phyloP scores from a whole-genome alignment of 2,888 invertebrate species.

The Megastigmus dorsalis region DNA sequence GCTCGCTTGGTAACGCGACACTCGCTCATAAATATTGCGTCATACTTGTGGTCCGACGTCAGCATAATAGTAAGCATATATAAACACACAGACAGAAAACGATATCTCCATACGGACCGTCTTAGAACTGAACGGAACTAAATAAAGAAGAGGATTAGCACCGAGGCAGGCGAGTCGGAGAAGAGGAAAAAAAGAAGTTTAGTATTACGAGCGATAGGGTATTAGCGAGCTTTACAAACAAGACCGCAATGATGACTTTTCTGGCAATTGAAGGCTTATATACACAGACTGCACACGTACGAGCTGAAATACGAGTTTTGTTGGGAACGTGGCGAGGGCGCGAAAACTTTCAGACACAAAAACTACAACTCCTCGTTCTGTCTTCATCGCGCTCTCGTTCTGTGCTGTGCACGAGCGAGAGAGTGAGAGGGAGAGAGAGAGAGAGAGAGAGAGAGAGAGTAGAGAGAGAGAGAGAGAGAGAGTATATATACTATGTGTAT shows the following conservation, averaged over 20 bases:
- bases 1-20: constrained; percentile 32
- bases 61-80: too few relatives aligned
- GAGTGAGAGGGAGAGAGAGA: background rate
- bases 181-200: background rate
- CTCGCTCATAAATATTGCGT: constrained; percentile 43
- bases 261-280: constrained; percentile 15
- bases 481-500: background rate
- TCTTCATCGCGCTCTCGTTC: background rate
- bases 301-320: constrained; percentile 26
- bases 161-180: background rate
- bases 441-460: background rate
- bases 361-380: background rate
- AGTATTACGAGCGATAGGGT: constrained; percentile 12
- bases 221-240: constrained; percentile 5
- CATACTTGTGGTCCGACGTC: background rate
- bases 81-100: background rate
- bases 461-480: background rate
- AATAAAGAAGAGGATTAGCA: background rate
- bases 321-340: background rate
- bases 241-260: constrained; percentile 34
- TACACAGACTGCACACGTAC: too few relatives aligned
- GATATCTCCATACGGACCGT: background rate
- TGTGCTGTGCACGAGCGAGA: background rate
- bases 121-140: background rate
- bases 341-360: constrained; percentile 14